phyloP scores from a whole-genome alignment of 2,888 invertebrate genomes.

The Tiliacea citrago region DNA sequence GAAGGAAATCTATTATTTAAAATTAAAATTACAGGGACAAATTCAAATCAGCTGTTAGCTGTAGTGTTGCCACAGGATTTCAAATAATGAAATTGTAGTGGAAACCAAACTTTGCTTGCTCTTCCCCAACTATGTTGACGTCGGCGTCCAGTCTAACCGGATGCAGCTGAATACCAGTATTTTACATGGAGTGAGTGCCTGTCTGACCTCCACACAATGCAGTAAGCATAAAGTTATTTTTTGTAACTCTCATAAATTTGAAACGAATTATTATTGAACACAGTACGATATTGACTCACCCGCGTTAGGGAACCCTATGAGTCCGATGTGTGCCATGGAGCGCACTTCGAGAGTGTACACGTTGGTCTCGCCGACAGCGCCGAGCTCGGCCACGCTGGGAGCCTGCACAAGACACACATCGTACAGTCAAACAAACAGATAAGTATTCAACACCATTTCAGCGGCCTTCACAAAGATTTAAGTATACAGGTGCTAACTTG shows the following conservation, averaged over 20 bases:
- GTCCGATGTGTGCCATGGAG: slow-evolving; percentile 98
- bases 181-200: background rate
- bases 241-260: background rate
- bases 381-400: slow-evolving; percentile 96
- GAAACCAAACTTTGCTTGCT: background rate
- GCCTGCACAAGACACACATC: slow-evolving; percentile 74
- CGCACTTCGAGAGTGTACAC: slow-evolving; percentile 95
- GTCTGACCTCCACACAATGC: background rate
- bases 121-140: background rate
- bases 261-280: too few species aligned
- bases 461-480: too few species aligned
- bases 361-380: slow-evolving; percentile 95
- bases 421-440: background rate
- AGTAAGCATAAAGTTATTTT: background rate
- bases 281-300: slow-evolving; percentile 91
- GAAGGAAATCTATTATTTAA: too few species aligned
- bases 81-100: background rate
- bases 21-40: too few species aligned
- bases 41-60: too few species aligned
- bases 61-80: too few species aligned
- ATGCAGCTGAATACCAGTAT: background rate
- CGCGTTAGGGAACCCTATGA: slow-evolving; percentile 95
- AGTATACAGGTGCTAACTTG: background rate
- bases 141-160: background rate
- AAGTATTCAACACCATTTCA: too few species aligned